These are phyloP conservation scores for Agrypnus murinus DNA, from an alignment of 2,888 invertebrate genomes.

Conservation along the genomic window DNA sequence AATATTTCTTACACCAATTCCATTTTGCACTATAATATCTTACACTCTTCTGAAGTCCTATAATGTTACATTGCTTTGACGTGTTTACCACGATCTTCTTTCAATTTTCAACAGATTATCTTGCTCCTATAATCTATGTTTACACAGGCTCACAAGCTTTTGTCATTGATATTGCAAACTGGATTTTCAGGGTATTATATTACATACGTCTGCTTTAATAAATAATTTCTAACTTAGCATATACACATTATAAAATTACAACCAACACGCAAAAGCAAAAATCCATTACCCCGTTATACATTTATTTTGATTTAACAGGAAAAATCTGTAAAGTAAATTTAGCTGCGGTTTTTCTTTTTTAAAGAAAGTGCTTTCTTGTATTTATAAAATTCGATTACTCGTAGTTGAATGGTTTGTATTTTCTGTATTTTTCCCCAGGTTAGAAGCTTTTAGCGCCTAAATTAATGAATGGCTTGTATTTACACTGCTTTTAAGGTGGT, in stretches of 20 bases:
- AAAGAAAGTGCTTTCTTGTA: conserved; percentile 5
- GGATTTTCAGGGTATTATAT: background rate
- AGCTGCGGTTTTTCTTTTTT: background rate
- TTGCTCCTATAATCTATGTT: background rate
- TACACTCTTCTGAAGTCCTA: too few relatives aligned
- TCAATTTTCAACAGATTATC: background rate
- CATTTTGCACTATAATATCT: too few relatives aligned
- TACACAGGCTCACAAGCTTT: background rate
- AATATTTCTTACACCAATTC: too few relatives aligned
- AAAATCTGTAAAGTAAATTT: too few relatives aligned
- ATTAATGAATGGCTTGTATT: conserved; percentile 22
- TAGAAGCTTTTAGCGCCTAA: conserved; percentile 23
- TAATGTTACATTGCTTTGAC: too few relatives aligned
- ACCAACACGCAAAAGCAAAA: too few relatives aligned
- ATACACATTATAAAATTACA: too few relatives aligned
- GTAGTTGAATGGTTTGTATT: conserved; percentile 2
- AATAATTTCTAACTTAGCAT: too few relatives aligned
- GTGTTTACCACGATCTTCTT: background rate
- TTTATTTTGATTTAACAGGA: too few relatives aligned
- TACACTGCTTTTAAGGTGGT: conserved; percentile 19
- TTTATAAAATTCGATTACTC: conserved; percentile 18
- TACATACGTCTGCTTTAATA: too few relatives aligned
- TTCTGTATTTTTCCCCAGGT: conserved; percentile 3
- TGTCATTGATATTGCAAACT: background rate
- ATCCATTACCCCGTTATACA: too few relatives aligned